phyloP scores from a whole-genome alignment of 2,888 invertebrate species.

The Molanna angustata region DNA sequence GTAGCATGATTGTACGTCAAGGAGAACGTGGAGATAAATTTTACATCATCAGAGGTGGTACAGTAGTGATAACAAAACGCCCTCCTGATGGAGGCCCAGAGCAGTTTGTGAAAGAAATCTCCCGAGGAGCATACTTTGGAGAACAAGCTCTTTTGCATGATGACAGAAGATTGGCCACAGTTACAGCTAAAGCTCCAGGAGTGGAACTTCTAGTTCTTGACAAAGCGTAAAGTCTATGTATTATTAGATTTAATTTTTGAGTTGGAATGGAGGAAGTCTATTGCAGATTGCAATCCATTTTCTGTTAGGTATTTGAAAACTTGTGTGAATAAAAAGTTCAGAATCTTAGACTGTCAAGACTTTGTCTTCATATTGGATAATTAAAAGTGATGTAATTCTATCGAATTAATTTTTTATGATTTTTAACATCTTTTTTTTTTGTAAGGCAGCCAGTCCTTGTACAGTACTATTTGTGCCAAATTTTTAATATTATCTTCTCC shows the following conservation, averaged over 20 bases:
- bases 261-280: no score
- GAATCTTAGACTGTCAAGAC: no score
- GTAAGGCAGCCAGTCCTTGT: no score
- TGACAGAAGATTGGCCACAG: slow-evolving; percentile 85
- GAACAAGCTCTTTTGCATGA: slow-evolving; percentile 84
- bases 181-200: slow-evolving; percentile 80
- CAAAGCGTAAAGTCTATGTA: slow-evolving; percentile 76
- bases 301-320: slow-evolving; percentile 12
- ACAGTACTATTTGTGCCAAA: no score
- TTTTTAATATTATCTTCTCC: no score
- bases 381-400: no score
- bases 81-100: slow-evolving; percentile 59
- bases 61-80: slow-evolving; percentile 69
- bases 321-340: no score
- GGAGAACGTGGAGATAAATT: slow-evolving; percentile 88
- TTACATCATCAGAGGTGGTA: slow-evolving; percentile 84
- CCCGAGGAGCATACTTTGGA: slow-evolving; percentile 83
- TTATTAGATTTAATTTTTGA: no score
- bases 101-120: slow-evolving; percentile 65
- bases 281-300: no score
- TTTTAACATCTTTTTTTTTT: no score
- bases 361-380: no score
- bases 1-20: slow-evolving; percentile 76
- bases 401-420: no score
- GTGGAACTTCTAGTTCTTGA: slow-evolving; percentile 86